Base-by-base conservation (phyloP, 2,888 invertebrate species). In the Lomographa bimaculata region DNA sequence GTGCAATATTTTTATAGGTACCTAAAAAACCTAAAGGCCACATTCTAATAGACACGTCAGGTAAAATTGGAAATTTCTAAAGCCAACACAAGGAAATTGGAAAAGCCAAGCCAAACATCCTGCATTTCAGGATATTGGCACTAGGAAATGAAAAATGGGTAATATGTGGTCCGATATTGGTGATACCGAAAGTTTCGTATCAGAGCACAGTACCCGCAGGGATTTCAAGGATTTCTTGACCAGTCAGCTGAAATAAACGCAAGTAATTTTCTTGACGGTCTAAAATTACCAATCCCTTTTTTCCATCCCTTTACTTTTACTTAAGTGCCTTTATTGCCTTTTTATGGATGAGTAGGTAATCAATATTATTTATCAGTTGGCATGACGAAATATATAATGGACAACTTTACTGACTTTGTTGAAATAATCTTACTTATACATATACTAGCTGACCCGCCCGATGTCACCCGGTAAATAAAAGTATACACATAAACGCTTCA, bases 31-130 rank as follows among this genome's bases (percentile, higher is more conserved):
- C n/a, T n/a, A n/a, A n/a, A n/a, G n/a, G n/a, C n/a, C n/a, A n/a
- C n/a, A 4, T 14, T 9, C 7, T 24, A 52, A 50, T 44, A 50
- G 42, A 30, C 35, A 7, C 36, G 38, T 50, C 43, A 53, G 53
- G 55, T 57, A 61, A 69, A 71, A 66, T 46, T 0, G 12, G 61
- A 69, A 65, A 58, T 7, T n/a, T 56, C 62, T 48, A 61, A 65
- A 48, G 67, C 71, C 68, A 74, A 74, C 69, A 61, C 42, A 56
- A 71, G 80, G 79, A 82, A 80, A 83, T 83, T 81, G 82, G 69
- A 79, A 81, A 73, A 72, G 72, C 75, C 73, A 73, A 70, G 61
- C 70, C 75, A 80, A 79, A 82, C 73, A 80, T 75, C 73, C 74
- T 66, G 60, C 46, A 54, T 58, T 63, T 53, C 71, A 64, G 79